Base-by-base conservation (phyloP, 30 jellyfish, hydroid and myxozoan species). In the Pseudorhiza aurosa region DNA sequence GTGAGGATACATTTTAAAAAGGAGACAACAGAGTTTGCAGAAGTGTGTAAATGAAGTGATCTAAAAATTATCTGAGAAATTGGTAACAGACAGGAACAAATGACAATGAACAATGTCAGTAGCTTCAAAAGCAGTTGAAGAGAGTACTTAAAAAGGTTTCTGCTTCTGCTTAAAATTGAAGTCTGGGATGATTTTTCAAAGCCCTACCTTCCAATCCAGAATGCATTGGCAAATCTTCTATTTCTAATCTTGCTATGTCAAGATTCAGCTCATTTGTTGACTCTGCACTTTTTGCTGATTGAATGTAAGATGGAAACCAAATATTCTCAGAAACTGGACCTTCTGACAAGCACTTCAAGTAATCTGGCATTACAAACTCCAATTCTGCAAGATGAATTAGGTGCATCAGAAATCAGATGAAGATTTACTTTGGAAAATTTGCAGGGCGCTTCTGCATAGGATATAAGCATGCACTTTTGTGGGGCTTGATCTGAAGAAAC, bases 281-380 rank as follows among this genome's bases (percentile, higher is more conserved):
- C 6, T 33, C 29, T 17, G 58, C 4, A 28, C 33, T 35, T 30
- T 22, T 50, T 18, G 2, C 17, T 17, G 85, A 31, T 4, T 63
- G 21, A 21, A 58, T 44, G 36, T 58, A 33, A 1, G 81, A 42
- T 11, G 89, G 89, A 62, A 63, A 77, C 89, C 82, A 59, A 3
- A 62, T 24, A 50, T 44, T 26, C 36, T 50, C 71, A 21, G 37
- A 44, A 10, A 62, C 22, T 42, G 35, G 11, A 0, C 75, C 59
- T 4, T 28, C n/a, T 7, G 79, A 26, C 6, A 77, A 51, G 26
- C 33, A 63, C 1, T 7, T 44, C 30, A 77, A 44, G 53, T 77
- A 77, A 11, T 77, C 40, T 56, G 89, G 89, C 64, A 77, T 9
- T 35, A 42, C 79, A 32, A 77, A 65, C 11, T 62, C 73, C 1